Conservation (phyloP, 2,888 invertebrate species). For the Micoletzkya japonica region DNA sequence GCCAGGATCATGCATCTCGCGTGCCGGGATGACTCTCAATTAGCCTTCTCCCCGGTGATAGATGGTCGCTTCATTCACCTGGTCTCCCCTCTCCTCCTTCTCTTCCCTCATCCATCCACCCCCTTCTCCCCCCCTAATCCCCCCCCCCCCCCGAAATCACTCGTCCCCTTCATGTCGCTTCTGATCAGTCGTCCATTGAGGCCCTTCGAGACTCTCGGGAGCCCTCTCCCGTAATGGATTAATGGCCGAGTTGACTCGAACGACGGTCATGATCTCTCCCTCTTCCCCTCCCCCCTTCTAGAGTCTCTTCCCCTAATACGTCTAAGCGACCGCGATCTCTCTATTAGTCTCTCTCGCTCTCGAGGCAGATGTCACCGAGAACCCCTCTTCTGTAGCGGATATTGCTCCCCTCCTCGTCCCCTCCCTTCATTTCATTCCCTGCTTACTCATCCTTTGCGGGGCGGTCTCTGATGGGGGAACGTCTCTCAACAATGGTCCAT, state of each 20-base stretch:
- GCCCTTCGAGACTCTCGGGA: no score
- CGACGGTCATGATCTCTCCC: no score
- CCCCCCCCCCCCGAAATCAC: conserved; percentile 1
- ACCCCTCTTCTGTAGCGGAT: no score
- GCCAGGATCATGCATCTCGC: no score
- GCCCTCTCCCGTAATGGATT: no score
- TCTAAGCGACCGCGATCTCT: no score
- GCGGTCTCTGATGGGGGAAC: neutral
- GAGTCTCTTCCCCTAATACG: no score
- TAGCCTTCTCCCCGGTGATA: neutral
- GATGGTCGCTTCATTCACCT: neutral
- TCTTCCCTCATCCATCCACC: conserved; percentile 3
- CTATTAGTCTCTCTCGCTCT: no score
- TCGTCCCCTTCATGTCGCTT: neutral
- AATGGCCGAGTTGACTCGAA: no score
- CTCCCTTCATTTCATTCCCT: neutral
- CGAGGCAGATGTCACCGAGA: neutral
- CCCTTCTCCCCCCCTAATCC: conserved; percentile 10
- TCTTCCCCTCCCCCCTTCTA: neutral
- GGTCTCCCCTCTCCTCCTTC: neutral
- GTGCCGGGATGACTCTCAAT: no score
- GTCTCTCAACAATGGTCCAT: neutral
- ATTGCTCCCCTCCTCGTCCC: no score
- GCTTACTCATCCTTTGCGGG: neutral
- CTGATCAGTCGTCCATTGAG: neutral